Base-by-base conservation (phyloP, 2,113 vertebrate genomes). In the Myotis brandtii region DNA sequence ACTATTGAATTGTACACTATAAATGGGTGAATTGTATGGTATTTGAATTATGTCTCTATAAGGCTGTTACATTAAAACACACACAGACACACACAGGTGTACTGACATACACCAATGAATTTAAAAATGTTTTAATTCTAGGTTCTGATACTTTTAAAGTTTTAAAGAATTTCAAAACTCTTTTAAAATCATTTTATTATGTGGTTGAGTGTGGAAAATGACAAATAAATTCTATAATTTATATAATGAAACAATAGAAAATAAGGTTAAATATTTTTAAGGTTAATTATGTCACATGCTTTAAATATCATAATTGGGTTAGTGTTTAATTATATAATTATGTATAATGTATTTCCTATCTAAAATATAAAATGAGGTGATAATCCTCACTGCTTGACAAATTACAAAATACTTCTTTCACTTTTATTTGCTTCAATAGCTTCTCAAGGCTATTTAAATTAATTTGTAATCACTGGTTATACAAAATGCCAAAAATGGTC, bases 251-350 rank as follows among this genome's bases (percentile, higher is more conserved):
- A 64, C 73, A 86, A 54, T 76, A 77, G 30, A 25, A 85, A 77
- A 95, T 43, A 70, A 93, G 40, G n/a, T 66, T 72, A 83, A 91
- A 69, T 52, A 86, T 77, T 92, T 89, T 83, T 84, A 82, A 64
- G 11, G 25, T 73, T 79, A 77, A 7, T 56, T 81, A 89, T 11
- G 17, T 27, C 18, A 75, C 10, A n/a, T 83, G 0, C 4, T 62
- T 93, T 83, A 69, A 12, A 46, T 80, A 69, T 34, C 43, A 79
- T 69, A 93, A 43, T 77, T 86, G 46, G 21, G 11, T 46, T 77
- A 59, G 5, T 84, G 9, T 83, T 46, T 91, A 70, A 90, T 87
- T 67, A 87, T 67, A 2, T 90, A 79, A 95, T 85, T 81, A 88
- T 43, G 4, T 40, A 14, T 43, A 66, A 6, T 66, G 10, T 75